These are phyloP conservation scores for Alloscopus bannaensis DNA, from an alignment of 2,888 invertebrate genomes.

Conservation along the genomic window DNA sequence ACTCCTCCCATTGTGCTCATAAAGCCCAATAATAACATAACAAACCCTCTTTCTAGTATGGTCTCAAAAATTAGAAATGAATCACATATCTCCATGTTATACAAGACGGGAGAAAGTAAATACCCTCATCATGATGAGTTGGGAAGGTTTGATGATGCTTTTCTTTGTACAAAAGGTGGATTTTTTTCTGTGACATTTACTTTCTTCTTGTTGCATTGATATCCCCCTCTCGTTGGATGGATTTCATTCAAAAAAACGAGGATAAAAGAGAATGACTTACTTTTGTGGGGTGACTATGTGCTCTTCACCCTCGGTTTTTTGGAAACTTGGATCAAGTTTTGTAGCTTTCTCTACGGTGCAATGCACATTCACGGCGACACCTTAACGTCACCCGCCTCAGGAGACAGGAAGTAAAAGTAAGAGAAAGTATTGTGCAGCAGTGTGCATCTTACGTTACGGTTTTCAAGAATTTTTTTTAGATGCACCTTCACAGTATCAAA, in stretches of 20 bases:
- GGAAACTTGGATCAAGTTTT: too few relatives aligned
- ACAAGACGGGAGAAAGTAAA: background rate
- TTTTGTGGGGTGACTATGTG: too few relatives aligned
- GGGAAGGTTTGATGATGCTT: background rate
- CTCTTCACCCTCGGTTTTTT: too few relatives aligned
- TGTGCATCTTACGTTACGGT: too few relatives aligned
- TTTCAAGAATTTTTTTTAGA: too few relatives aligned
- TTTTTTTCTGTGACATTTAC: background rate
- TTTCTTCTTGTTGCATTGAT: background rate
- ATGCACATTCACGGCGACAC: too few relatives aligned
- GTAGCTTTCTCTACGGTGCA: too few relatives aligned
- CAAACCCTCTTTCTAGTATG: conserved; percentile 32
- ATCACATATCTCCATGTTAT: conserved; percentile 21
- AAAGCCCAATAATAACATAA: conserved; percentile 45
- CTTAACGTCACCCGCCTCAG: too few relatives aligned
- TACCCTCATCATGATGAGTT: conserved; percentile 17
- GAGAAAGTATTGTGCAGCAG: too few relatives aligned
- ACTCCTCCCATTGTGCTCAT: conserved; percentile 4
- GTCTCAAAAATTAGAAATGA: conserved; percentile 22
- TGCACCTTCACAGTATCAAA: too few relatives aligned
- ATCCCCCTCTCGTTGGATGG: background rate
- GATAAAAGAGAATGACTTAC: too few relatives aligned
- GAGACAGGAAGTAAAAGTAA: too few relatives aligned
- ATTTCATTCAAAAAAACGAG: background rate
- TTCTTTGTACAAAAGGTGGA: background rate